Evolutionary conservation across 2,113 vertebrate species (phyloP), one percentile per base, ranked within the genome.

Genomic region (Dromas ardeola): DNA sequence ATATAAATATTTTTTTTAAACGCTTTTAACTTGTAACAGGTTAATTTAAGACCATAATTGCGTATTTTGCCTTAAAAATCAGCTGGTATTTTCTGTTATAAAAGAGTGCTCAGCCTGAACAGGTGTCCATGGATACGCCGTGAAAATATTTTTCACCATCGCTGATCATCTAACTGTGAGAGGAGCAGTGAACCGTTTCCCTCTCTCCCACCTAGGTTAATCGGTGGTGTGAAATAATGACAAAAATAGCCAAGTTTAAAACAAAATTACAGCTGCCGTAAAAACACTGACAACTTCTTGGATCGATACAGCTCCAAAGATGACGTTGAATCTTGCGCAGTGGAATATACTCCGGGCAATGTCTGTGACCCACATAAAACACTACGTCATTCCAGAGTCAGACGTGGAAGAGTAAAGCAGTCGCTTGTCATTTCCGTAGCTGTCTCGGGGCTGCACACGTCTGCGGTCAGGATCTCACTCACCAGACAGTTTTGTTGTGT

Each of bases 201-300:
- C n/a, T 78, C 79, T 86, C 76, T 93, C 45, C 69, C 65, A 36
- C 73, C 65, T 32, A 26, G 42, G 55, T 81, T 86, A 63, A 86
- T 74, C 6, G 0, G 65, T 40, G 21, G 34, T 78, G 65, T 86
- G 77, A 95, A 95, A 86, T 74, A 52, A 67, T 84, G 40, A 56
- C 61, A 81, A 69, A 93, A 93, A 78, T 45, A 95, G 34, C 17
- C 2, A 59, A 25, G 13, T 71, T 95, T 88, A 38, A 83, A 90
- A n/a, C 29, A 47, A 69, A 87, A 67, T 69, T 52, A 34, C 10
- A 4, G 14, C 80, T 86, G 32, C 50, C 10, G 1, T 76, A 66
- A 91, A 94, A 58, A 9, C 61, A 27, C 56, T 67, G 36, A 50
- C 62, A 50, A 9, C 53, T 84, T 56, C 66, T 72, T 58, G 83